A percentile compares a stretch with the other conserved stretches of the same genome.
phyloP scores from a whole-genome alignment of 1,140 invertebrate species.

The Antheraea pernyi region DNA sequence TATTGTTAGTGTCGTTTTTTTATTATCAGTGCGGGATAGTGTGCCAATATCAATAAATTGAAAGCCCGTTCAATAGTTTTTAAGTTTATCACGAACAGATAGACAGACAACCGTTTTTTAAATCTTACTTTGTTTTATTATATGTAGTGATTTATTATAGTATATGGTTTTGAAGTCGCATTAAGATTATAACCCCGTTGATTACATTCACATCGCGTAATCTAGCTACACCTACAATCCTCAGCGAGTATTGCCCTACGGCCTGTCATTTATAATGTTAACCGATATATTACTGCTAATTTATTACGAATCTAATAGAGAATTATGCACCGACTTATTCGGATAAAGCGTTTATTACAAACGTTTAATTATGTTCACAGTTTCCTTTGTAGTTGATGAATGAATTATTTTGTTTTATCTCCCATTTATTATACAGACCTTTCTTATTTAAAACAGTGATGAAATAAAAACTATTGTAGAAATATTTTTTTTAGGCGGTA shows the following conservation, averaged over 20 bases:
- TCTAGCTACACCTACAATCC: constrained; percentile 11
- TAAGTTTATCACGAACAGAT: no score
- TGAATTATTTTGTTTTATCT: neutral
- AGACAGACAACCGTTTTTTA: no score
- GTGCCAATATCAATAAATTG: no score
- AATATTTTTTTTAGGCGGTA: no score
- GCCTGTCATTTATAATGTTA: constrained; percentile 23
- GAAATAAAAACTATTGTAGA: no score
- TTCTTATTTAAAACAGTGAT: no score
- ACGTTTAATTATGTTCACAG: neutral
- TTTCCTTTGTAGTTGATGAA: neutral
- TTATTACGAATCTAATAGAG: constrained; percentile 32
- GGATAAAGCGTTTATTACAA: constrained; percentile 9
- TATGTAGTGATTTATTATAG: no score
- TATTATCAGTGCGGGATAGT: no score
- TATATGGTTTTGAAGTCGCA: neutral
- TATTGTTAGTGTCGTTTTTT: no score
- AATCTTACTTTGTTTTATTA: no score
- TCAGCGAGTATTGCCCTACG: constrained; percentile 19
- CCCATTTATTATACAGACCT: neutral
- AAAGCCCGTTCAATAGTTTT: no score
- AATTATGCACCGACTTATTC: constrained; percentile 33
- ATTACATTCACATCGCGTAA: constrained; percentile 27
- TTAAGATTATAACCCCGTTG: neutral
- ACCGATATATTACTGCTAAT: constrained; percentile 28